phyloP scores from a whole-genome alignment of 1,140 invertebrate genomes.

The fruit fly (Drosophila melanogaster) region Release_6_plus_ISO1_MT NT_033777.3:4784501-4785000 shows the following conservation, averaged over 20 bases:
- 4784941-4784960: too few species aligned
- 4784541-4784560: slow-evolving; percentile 79
- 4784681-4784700: slow-evolving; percentile 33
- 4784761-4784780: not conserved
- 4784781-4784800: slow-evolving; percentile 8
- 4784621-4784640: slow-evolving; percentile 68
- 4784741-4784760: not conserved
- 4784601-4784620: slow-evolving; percentile 87
- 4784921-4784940: too few species aligned
- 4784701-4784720: not conserved
- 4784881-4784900: too few species aligned
- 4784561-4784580: slow-evolving; percentile 88
- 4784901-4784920: too few species aligned
- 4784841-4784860: too few species aligned
- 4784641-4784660: slow-evolving; percentile 57
- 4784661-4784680: slow-evolving; percentile 70
- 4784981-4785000: too few species aligned
- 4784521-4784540: slow-evolving; percentile 59
- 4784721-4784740: not conserved
- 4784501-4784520: slow-evolving; percentile 50
- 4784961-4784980: too few species aligned
- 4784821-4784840: too few species aligned
- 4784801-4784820: not conserved
- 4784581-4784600: slow-evolving; percentile 89
- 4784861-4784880: too few species aligned